phyloP scores from a whole-genome alignment of 2,888 invertebrate species.

The Dichetophora obliterata region DNA sequence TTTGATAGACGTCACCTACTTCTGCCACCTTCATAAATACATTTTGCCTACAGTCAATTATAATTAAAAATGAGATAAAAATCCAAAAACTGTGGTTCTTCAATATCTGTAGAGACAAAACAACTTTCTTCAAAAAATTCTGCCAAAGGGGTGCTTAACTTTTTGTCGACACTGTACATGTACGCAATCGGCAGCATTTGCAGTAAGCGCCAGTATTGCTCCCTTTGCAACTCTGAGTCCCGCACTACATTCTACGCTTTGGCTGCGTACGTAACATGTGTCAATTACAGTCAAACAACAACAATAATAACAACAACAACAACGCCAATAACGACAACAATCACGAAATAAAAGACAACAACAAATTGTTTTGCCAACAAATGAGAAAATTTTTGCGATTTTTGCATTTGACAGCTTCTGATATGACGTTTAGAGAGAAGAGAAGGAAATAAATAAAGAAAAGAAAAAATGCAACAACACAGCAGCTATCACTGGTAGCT shows the following conservation, averaged over 20 bases:
- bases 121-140: too few relatives aligned
- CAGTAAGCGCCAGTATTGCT: background rate
- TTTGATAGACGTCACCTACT: too few relatives aligned
- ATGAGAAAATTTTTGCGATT: slow-evolving; percentile 18
- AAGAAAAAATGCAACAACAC: background rate
- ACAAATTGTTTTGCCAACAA: slow-evolving; percentile 15
- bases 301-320: slow-evolving; percentile 23
- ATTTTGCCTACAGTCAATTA: too few relatives aligned
- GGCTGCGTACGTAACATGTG: slow-evolving; percentile 48
- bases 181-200: slow-evolving; percentile 11
- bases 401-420: slow-evolving; percentile 37
- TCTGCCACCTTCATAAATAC: too few relatives aligned
- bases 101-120: too few relatives aligned
- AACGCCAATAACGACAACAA: slow-evolving; percentile 15
- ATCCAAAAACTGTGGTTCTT: too few relatives aligned
- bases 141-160: too few relatives aligned
- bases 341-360: background rate
- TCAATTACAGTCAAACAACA: slow-evolving; percentile 22
- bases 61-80: too few relatives aligned
- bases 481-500: too few relatives aligned
- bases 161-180: too few relatives aligned
- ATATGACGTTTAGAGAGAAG: slow-evolving; percentile 12
- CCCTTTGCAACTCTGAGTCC: background rate
- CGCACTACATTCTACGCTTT: slow-evolving; percentile 31
- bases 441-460: background rate